Conservation (phyloP, 2,113 vertebrate genomes). For the Neopipo cinnamomea region DNA sequence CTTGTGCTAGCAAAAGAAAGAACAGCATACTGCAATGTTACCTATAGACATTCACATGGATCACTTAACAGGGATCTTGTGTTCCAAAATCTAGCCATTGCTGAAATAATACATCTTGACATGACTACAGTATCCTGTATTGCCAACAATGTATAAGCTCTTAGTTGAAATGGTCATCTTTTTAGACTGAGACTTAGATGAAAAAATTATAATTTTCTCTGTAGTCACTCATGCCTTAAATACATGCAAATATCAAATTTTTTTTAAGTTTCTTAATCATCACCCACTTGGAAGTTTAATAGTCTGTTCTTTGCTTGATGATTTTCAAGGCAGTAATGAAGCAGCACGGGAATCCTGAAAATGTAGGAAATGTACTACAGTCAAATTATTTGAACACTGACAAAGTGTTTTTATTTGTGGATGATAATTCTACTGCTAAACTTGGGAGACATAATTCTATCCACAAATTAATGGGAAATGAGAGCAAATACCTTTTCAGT, state of each 20-base stretch:
- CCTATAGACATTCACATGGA: not conserved
- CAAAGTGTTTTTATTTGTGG: not conserved
- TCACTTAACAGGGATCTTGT: not conserved
- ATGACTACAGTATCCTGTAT: not conserved
- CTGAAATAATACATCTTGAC: not conserved
- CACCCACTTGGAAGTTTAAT: not conserved
- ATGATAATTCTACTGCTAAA: not conserved
- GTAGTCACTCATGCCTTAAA: not conserved
- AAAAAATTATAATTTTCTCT: not conserved
- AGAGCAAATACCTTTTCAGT: not conserved
- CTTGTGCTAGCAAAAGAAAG: not conserved
- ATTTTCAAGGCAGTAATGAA: not conserved
- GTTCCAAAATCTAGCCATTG: not conserved
- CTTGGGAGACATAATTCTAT: not conserved
- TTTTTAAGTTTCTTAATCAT: not conserved
- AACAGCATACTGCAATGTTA: not conserved
- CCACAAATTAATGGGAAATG: not conserved
- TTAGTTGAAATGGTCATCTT: not conserved
- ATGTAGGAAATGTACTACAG: not conserved
- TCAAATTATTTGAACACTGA: not conserved
- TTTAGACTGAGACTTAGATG: not conserved
- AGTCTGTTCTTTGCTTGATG: not conserved
- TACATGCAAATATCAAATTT: not conserved
- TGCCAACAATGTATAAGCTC: not conserved
- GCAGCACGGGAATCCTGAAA: not conserved